These are phyloP conservation scores for Lasioglossum figueresi DNA, from an alignment of 2,888 invertebrate genomes.

Conservation along the genomic window DNA sequence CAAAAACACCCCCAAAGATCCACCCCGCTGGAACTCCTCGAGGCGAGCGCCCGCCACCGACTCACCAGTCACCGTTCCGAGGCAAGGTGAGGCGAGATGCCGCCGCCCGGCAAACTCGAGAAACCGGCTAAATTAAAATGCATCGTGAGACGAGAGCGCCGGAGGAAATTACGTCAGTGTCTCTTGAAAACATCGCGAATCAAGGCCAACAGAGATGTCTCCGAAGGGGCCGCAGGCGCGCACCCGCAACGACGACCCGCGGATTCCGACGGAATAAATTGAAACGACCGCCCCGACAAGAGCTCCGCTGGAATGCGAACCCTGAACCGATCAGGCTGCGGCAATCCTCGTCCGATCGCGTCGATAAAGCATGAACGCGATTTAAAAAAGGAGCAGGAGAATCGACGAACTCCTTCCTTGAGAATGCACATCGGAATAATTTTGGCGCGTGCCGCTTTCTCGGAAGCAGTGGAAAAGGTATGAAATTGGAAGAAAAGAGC, in stretches of 20 bases:
- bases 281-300: slow-evolving; percentile 10
- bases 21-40: slow-evolving; percentile 67
- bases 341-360: no score
- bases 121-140: slow-evolving; percentile 76
- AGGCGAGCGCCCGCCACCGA: slow-evolving; percentile 48
- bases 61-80: slow-evolving; percentile 37
- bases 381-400: no score
- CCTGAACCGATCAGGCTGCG: not conserved
- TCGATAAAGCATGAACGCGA: no score
- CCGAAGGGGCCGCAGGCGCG: not conserved
- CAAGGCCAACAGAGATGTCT: slow-evolving; percentile 41
- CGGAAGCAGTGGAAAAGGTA: not conserved
- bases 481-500: not conserved
- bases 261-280: slow-evolving; percentile 27
- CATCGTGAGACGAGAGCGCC: slow-evolving; percentile 63
- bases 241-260: not conserved
- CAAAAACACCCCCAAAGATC: slow-evolving; percentile 81
- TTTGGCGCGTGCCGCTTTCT: not conserved
- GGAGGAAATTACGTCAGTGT: slow-evolving; percentile 54
- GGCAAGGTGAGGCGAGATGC: not conserved
- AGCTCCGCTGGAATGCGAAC: not conserved
- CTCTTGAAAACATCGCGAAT: slow-evolving; percentile 30
- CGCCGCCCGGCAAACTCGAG: slow-evolving; percentile 55
- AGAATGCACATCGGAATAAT: not conserved
- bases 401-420: not conserved